These are phyloP conservation scores for Epinotia nisella DNA, from an alignment of 2,888 invertebrate genomes.

Conservation along the genomic window DNA sequence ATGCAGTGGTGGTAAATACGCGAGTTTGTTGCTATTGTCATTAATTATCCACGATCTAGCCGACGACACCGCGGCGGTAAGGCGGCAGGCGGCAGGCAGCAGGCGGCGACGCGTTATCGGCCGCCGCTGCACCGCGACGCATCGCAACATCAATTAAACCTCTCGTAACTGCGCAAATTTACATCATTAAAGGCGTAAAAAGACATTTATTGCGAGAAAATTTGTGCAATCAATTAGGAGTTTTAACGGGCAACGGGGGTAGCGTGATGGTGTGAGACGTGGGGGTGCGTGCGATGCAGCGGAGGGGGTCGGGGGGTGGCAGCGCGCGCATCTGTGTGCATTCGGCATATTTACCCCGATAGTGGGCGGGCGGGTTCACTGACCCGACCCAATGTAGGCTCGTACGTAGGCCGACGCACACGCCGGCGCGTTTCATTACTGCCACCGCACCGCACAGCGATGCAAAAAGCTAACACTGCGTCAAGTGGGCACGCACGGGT, in stretches of 20 bases:
- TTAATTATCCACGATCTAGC: constrained; percentile 72
- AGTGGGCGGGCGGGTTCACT: constrained; percentile 82
- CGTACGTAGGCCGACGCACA: constrained; percentile 79
- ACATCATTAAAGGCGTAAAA: constrained; percentile 83
- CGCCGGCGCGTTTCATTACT: constrained; percentile 75
- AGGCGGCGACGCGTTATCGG: constrained; percentile 49
- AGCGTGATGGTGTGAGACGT: constrained; percentile 47
- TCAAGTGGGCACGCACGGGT: constrained; percentile 79
- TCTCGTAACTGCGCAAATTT: constrained; percentile 78
- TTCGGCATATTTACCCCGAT: constrained; percentile 85
- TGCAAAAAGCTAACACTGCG: constrained; percentile 79
- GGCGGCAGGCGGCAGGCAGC: constrained; percentile 48
- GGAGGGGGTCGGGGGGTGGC: constrained; percentile 61
- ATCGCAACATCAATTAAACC: constrained; percentile 77
- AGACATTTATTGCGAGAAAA: constrained; percentile 84
- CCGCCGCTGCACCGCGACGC: constrained; percentile 64
- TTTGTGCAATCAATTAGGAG: constrained; percentile 85
- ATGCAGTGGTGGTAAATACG: constrained; percentile 54
- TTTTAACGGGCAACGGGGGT: constrained; percentile 70
- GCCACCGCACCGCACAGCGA: constrained; percentile 71
- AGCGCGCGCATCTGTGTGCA: constrained; percentile 85
- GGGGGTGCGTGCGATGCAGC: constrained; percentile 77
- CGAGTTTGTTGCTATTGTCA: constrained; percentile 63
- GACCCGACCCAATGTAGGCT: constrained; percentile 84
- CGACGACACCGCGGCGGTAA: constrained; percentile 58